Evolutionary conservation across 2,888 invertebrate species (phyloP).

Genomic region (Anorthoa munda): DNA sequence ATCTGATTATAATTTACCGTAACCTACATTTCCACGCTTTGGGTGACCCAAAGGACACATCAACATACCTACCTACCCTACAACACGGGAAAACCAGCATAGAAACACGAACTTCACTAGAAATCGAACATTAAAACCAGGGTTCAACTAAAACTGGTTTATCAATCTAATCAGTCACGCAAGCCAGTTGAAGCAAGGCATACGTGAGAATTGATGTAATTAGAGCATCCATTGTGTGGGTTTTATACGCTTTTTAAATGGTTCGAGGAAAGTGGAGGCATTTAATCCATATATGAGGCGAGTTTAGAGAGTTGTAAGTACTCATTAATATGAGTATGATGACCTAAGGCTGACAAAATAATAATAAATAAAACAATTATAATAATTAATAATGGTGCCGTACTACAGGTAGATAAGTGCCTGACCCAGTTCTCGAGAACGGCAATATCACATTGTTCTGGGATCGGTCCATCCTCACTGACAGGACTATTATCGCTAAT

Average conservation of each 20-base stretch:
- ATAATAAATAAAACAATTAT: too few species aligned
- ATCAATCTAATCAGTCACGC: conserved; percentile 36
- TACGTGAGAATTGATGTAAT: conserved; percentile 32
- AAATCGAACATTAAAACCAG: conserved; percentile 2
- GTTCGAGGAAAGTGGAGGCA: background rate
- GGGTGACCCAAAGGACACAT: background rate
- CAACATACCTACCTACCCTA: background rate
- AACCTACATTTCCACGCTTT: too few species aligned
- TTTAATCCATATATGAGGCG: background rate
- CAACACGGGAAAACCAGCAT: background rate
- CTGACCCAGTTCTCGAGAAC: too few species aligned
- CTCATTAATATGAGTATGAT: too few species aligned
- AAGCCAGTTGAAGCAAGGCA: conserved; percentile 15
- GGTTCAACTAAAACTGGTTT: conserved; percentile 30
- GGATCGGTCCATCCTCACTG: too few species aligned
- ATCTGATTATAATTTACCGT: background rate
- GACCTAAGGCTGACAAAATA: too few species aligned
- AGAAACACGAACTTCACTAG: background rate
- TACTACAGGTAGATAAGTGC: too few species aligned
- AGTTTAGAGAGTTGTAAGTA: too few species aligned
- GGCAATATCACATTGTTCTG: too few species aligned
- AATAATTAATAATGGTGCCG: too few species aligned
- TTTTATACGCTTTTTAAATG: conserved; percentile 18
- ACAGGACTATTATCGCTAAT: too few species aligned
- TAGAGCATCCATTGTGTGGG: conserved; percentile 35